Evolutionary conservation across 2,113 vertebrate species (phyloP).

Genomic region (Podarcis muralis): DNA sequence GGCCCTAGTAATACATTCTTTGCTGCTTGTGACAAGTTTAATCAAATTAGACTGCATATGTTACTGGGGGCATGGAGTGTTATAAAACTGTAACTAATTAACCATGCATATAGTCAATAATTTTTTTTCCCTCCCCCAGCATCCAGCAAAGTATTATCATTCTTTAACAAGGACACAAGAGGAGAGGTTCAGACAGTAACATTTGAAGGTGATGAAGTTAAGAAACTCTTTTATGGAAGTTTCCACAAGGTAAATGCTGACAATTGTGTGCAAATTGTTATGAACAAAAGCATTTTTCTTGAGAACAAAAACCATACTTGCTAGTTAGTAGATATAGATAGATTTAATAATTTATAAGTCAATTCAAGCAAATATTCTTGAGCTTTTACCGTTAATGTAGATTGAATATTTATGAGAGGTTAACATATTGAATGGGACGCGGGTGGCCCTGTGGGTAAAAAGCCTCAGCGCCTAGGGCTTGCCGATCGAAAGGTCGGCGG

Average conservation of each 20-base stretch:
- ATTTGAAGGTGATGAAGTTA: conserved; percentile 86
- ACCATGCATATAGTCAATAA: not conserved
- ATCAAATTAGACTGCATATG: rapidly evolving
- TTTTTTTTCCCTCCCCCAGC: conserved; percentile 76
- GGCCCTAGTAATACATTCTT: not conserved
- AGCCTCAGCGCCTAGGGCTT: no score
- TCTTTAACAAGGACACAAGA: conserved; percentile 92
- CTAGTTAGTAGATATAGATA: not conserved
- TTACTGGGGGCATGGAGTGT: not conserved
- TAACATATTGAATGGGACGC: not conserved
- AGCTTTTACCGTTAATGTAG: not conserved
- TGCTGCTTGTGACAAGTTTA: not conserved
- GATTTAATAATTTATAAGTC: not conserved
- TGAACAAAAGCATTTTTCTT: conserved; percentile 27
- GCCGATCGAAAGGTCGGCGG: no score
- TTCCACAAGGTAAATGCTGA: conserved; percentile 93
- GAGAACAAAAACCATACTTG: conserved; percentile 4
- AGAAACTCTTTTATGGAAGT: conserved; percentile 95
- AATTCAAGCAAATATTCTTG: not conserved
- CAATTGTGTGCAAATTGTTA: conserved; percentile 42
- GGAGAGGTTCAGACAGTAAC: conserved; percentile 88
- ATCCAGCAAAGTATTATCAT: conserved; percentile 88
- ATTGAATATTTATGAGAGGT: not conserved
- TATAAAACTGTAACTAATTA: not conserved
- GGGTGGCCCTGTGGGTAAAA: no score